Conservation (phyloP, 2,113 vertebrate species). For the Pelmatolapia mariae region DNA sequence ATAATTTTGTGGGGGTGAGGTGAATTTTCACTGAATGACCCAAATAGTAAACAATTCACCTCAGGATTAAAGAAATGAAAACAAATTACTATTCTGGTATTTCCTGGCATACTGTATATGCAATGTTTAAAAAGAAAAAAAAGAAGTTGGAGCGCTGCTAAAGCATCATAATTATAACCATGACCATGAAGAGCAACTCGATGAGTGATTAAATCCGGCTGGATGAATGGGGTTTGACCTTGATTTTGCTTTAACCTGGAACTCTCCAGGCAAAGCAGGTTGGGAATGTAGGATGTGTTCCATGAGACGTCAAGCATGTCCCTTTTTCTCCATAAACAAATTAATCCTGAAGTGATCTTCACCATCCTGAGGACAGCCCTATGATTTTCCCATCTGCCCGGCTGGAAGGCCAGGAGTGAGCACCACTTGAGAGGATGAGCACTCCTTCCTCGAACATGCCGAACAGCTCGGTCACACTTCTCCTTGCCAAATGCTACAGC, state of each 20-base stretch:
- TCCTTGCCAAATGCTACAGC: not conserved
- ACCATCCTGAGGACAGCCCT: conserved; percentile 18
- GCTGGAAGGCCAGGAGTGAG: conserved; percentile 11
- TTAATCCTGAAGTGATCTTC: conserved; percentile 33
- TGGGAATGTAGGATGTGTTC: conserved; percentile 16
- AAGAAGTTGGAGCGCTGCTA: not conserved
- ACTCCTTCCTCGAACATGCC: conserved; percentile 2
- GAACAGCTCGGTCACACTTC: not conserved
- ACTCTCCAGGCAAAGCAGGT: not conserved
- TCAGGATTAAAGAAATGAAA: not conserved
- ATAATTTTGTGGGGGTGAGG: not conserved
- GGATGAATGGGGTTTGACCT: not conserved
- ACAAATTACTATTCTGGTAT: not conserved
- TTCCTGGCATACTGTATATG: not conserved
- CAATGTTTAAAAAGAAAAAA: not conserved
- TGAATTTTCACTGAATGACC: not conserved
- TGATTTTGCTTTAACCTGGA: not conserved
- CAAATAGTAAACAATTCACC: not conserved
- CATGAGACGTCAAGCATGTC: not conserved
- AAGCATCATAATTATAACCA: not conserved
- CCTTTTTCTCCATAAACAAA: conserved; percentile 46
- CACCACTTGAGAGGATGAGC: conserved; percentile 1
- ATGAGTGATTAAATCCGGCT: not conserved
- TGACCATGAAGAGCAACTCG: not conserved
- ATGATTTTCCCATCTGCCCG: conserved; percentile 60